A percentile compares a stretch with the other conserved stretches of the same genome.
phyloP scores from a whole-genome alignment of 1,140 invertebrate species.

The Holcopasites calliopsidis region DNA sequence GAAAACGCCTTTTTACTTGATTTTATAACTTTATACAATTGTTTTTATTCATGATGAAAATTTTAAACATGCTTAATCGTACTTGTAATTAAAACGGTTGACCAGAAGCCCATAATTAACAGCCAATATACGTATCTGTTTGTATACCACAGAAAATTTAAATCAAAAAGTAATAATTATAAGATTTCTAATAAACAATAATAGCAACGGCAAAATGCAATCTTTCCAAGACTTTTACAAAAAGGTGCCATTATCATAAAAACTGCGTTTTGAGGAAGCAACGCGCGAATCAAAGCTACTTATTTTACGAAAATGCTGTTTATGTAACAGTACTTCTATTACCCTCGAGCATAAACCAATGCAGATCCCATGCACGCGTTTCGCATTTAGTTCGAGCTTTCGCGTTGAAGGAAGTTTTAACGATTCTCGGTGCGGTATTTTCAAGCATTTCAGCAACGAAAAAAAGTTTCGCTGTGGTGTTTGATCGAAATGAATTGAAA shows the following conservation, averaged over 20 bases:
- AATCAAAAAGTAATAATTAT: too few species aligned
- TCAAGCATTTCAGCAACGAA: background rate
- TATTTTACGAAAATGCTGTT: background rate
- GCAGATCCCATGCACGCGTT: background rate
- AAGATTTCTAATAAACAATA: too few species aligned
- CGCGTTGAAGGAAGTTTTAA: background rate
- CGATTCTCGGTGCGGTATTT: background rate
- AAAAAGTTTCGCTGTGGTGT: background rate
- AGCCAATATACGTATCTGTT: too few species aligned
- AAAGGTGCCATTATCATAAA: too few species aligned
- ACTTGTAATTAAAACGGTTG: too few species aligned
- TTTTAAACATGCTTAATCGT: background rate
- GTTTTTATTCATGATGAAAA: background rate
- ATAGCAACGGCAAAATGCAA: too few species aligned
- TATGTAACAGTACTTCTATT: background rate
- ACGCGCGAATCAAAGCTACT: too few species aligned
- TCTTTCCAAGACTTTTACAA: too few species aligned
- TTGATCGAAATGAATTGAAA: constrained; percentile 16
- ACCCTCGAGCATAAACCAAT: too few species aligned
- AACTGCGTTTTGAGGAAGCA: too few species aligned
- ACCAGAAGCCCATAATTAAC: too few species aligned
- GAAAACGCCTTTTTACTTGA: background rate
- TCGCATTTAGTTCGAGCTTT: background rate
- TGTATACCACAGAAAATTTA: too few species aligned
- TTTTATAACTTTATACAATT: background rate